Conservation (phyloP, 2,797 vertebrate species). For the Malurus leucopterus region DNA sequence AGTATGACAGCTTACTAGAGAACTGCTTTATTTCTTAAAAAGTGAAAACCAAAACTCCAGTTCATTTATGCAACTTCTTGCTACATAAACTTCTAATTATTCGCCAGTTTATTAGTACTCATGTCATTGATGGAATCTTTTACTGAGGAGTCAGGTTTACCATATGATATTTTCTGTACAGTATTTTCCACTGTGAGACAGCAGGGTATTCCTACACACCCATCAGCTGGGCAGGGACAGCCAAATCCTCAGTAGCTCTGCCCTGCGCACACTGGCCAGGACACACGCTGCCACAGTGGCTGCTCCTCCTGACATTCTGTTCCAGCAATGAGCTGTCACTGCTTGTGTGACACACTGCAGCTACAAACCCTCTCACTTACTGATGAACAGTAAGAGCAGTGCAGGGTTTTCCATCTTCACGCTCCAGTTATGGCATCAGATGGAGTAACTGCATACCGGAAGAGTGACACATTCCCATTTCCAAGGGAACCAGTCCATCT, state of each 20-base stretch:
- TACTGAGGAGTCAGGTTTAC: not conserved
- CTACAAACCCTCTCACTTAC: not conserved
- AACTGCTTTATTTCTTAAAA: not conserved
- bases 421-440: not conserved
- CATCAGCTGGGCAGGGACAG: not conserved
- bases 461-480: not conserved
- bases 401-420: not conserved
- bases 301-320: accelerated
- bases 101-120: not conserved
- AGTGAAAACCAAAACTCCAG: not conserved
- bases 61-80: not conserved
- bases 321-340: accelerated
- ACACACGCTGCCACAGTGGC: too few relatives aligned
- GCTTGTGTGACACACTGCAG: not conserved
- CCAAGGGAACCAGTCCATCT: not conserved
- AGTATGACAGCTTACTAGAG: not conserved
- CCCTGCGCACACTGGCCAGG: not conserved
- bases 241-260: too few relatives aligned
- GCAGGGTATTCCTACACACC: not conserved
- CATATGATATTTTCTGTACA: not conserved
- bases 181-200: not conserved
- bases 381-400: not conserved
- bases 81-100: not conserved
- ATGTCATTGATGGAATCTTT: not conserved
- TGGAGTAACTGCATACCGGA: not conserved